Evolutionary conservation across 2,797 vertebrate species (phyloP).

Genomic region (Crypturellus tataupa): DNA sequence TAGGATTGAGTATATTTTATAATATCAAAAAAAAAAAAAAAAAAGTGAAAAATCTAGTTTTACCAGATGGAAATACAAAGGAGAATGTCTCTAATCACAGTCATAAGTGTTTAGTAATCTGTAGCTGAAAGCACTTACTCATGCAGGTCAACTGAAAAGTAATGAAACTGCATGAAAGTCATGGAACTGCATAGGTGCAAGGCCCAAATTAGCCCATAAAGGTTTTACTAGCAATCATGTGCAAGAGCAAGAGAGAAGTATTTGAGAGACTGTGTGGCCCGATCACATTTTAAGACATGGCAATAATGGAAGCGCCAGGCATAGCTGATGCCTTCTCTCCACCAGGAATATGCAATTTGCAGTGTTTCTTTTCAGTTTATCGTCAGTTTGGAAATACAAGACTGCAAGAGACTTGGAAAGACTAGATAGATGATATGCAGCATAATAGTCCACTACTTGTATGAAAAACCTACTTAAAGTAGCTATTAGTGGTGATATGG

Average conservation of each 20-base stretch:
- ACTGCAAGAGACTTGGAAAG: neutral
- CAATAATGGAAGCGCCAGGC: neutral
- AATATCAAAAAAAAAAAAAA: no score
- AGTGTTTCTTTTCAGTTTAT: neutral
- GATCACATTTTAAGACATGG: neutral
- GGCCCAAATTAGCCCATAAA: neutral
- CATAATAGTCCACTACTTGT: neutral
- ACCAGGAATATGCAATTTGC: fast-evolving
- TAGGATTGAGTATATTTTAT: no score
- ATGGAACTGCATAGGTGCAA: neutral
- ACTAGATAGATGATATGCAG: neutral
- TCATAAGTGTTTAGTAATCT: no score
- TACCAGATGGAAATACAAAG: no score
- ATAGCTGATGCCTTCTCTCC: neutral
- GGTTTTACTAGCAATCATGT: neutral
- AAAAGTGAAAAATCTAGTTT: no score
- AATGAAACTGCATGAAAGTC: neutral
- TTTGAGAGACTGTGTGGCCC: neutral
- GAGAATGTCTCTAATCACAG: no score
- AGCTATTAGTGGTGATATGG: neutral
- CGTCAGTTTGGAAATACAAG: neutral
- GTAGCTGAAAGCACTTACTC: no score
- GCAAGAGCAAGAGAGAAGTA: neutral
- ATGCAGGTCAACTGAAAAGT: no score
- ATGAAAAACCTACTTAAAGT: neutral